These are phyloP conservation scores for Burhinus oedicnemus DNA, from an alignment of 2,113 vertebrate genomes.

Conservation along the genomic window DNA sequence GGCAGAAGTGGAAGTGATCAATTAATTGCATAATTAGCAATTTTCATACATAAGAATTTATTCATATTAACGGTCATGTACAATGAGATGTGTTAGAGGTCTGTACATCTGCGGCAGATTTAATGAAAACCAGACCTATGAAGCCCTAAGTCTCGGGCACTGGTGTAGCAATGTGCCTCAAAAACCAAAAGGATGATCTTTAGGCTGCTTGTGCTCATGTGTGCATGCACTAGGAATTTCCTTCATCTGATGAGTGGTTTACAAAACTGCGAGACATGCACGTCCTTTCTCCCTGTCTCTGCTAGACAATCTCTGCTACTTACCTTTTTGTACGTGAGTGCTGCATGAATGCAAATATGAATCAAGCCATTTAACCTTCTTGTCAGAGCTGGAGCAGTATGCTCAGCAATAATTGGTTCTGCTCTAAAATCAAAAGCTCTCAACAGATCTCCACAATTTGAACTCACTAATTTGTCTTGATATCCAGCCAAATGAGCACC, in stretches of 20 bases:
- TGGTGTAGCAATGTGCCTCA: neutral
- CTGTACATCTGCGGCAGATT: neutral
- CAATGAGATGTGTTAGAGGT: neutral
- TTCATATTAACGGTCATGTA: neutral
- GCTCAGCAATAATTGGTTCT: neutral
- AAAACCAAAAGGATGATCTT: neutral
- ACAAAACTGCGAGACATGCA: neutral
- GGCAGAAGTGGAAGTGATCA: neutral
- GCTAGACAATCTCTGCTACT: neutral
- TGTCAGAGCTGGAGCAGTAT: neutral
- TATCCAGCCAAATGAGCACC: neutral
- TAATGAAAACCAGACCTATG: neutral
- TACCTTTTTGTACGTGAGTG: neutral
- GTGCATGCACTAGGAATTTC: neutral
- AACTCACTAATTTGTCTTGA: neutral
- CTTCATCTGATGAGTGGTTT: neutral
- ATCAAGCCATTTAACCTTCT: neutral
- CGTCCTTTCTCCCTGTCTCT: neutral
- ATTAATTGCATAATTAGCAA: neutral
- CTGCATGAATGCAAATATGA: neutral
- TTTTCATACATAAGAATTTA: neutral
- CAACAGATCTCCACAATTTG: neutral
- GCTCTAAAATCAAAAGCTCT: slow-evolving; percentile 25
- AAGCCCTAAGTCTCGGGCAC: neutral
- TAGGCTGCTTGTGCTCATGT: neutral